These are phyloP conservation scores for Odontophorus gujanensis DNA, from an alignment of 2,113 vertebrate species.

Conservation along the genomic window DNA sequence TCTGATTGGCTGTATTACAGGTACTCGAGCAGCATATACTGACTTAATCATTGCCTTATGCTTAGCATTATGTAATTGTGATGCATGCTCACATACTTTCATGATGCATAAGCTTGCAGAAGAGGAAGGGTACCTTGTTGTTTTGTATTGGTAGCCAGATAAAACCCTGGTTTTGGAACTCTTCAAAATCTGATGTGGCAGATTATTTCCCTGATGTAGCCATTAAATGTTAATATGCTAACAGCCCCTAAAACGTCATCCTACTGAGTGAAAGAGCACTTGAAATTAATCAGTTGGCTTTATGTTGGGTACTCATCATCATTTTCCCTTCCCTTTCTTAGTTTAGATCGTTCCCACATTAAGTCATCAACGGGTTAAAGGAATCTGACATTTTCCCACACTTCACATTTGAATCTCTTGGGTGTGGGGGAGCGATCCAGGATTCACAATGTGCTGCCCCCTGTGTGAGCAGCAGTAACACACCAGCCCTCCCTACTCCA, in stretches of 20 bases:
- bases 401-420: background rate
- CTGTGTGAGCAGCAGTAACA: accelerated
- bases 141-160: background rate
- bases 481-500: background rate
- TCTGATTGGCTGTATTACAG: background rate
- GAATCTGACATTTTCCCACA: background rate
- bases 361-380: background rate
- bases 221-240: constrained; percentile 15
- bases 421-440: background rate
- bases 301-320: background rate
- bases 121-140: background rate
- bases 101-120: background rate
- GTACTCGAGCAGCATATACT: background rate
- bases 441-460: background rate
- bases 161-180: constrained; percentile 20
- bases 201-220: background rate
- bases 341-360: constrained; percentile 1
- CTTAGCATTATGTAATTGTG: background rate
- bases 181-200: background rate
- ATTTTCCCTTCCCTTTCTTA: background rate
- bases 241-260: background rate
- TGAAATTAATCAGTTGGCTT: constrained; percentile 19
- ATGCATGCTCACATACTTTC: background rate
- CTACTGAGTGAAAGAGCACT: background rate
- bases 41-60: background rate